Percentiles rank a stretch among this genome's conserved stretches.
These are phyloP conservation scores for Trachemys scripta DNA, from an alignment of 2,113 vertebrate genomes.

Conservation along the genomic window DNA sequence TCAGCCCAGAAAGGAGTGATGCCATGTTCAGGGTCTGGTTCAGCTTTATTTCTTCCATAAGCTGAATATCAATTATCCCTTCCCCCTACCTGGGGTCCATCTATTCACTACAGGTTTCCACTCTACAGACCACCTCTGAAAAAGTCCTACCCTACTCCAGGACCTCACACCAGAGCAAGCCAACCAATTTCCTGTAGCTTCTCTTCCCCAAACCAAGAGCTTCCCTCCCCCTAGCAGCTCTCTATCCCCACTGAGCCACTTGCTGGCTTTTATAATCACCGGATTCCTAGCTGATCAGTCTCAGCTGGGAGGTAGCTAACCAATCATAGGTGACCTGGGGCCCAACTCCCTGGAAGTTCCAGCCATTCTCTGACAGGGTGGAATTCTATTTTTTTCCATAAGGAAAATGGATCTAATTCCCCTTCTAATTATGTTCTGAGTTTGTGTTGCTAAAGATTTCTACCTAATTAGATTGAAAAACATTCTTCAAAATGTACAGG, in stretches of 20 bases:
- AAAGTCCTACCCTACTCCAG: background rate
- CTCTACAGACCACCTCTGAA: background rate
- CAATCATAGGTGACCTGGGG: too few relatives aligned
- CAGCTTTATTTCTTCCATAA: background rate
- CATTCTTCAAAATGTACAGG: conserved; percentile 52
- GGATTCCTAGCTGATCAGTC: background rate
- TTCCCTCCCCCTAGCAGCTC: background rate
- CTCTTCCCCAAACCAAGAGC: background rate
- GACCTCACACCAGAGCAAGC: background rate
- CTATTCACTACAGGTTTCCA: background rate
- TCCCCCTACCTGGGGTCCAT: background rate
- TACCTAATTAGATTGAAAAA: conserved; percentile 23
- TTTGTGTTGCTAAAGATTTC: conserved; percentile 63
- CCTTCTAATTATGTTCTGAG: conserved; percentile 18
- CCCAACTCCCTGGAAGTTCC: background rate
- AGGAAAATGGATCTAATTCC: conserved; percentile 11
- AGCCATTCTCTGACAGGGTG: background rate
- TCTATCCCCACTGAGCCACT: background rate
- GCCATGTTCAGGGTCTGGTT: background rate
- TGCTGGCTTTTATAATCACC: background rate
- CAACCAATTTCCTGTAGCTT: background rate
- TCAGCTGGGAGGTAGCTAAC: background rate
- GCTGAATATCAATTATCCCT: background rate
- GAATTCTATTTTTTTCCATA: conserved; percentile 13
- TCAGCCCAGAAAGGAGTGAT: background rate